Evolutionary conservation across 2,888 invertebrate genomes (phyloP), one percentile per base, ranked within the genome.

Genomic region (Disparrhopalites patrizii): DNA sequence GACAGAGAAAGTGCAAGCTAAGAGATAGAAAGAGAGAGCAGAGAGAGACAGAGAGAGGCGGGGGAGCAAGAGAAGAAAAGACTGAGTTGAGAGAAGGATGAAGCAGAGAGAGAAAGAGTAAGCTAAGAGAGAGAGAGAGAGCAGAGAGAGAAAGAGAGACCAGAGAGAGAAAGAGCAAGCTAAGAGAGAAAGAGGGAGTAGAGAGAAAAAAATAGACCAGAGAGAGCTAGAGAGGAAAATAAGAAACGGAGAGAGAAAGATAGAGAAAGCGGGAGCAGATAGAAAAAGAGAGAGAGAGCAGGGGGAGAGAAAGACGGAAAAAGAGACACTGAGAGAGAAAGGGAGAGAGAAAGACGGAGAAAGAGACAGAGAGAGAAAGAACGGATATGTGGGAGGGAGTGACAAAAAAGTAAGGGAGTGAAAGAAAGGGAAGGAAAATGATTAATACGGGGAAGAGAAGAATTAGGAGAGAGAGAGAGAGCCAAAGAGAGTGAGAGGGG

Each of bases 211-310:
- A 25, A 30, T 18, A 30, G 54, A 18, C 25, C 15, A 23, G 23
- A 20, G 25, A 15, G 20, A 51, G 25, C 15, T 20, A 23, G 51
- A 27, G 25, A 25, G 25, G 51, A 23, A 54, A 27, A 18, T 25
- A 30, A 18, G 28, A 18, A 15, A 54, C 25, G 20, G 27, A 30
- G 30, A 28, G 27, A 30, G 13, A 30, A 54, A 28, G 54, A 27
- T 54, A n/a, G 54, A 30, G 54, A 54, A 25, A 30, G 18, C 30
- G 54, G 30, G 18, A n/a, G n/a, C n/a, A n/a, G n/a, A n/a, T n/a
- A n/a, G n/a, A n/a, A n/a, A n/a, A n/a, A 28, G 18, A 54, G 54
- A 54, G 30, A 28, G 54, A 28, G 18, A 28, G 27, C 25, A 13
- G 27, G 30, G 54, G 18, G 27, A 54, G 54, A 18, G 23, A 27